Conservation (phyloP, 2,113 vertebrate species). For the Bothrops jararaca region DNA sequence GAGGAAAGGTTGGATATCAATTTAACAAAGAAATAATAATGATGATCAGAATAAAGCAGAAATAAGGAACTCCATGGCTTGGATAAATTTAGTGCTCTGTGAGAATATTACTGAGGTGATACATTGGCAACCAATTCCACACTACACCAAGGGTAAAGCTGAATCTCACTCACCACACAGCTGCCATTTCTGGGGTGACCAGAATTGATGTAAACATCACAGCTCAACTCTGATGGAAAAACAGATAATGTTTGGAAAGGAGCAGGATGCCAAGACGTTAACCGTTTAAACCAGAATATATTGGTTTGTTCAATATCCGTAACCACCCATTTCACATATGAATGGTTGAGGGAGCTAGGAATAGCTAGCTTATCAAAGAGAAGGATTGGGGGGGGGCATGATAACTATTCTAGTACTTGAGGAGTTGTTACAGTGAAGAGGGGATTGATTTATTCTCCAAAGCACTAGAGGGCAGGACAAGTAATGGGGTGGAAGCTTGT, state of each 20-base stretch:
- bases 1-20: background rate
- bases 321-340: background rate
- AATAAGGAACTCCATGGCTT: background rate
- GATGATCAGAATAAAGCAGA: background rate
- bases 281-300: background rate
- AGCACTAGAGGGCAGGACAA: background rate
- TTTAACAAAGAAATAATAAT: background rate
- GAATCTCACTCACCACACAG: background rate
- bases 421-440: background rate
- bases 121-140: background rate
- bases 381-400: background rate
- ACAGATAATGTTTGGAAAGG: background rate
- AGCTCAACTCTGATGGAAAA: background rate
- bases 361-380: background rate
- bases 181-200: background rate
- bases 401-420: background rate
- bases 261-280: background rate
- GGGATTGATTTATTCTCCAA: background rate
- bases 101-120: background rate
- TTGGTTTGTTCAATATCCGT: background rate
- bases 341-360: background rate
- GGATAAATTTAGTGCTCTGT: background rate
- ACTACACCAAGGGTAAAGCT: background rate
- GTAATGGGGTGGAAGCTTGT: background rate
- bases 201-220: background rate